These are phyloP conservation scores for Sphaeramia orbicularis DNA, from an alignment of 2,797 vertebrate species.

Conservation along the genomic window DNA sequence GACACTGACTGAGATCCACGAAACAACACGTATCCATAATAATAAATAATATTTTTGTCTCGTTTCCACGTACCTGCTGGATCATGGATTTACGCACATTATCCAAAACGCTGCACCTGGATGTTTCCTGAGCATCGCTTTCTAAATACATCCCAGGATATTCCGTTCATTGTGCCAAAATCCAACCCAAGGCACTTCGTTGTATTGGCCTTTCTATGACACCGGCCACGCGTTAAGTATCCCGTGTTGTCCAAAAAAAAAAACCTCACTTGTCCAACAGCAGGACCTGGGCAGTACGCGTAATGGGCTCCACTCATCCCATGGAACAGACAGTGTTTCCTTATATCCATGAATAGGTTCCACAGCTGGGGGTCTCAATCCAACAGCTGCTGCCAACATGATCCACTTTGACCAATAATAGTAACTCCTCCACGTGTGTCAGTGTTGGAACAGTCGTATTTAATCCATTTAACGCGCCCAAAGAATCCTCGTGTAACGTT, in stretches of 20 bases:
- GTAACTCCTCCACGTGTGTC: slow-evolving; percentile 60
- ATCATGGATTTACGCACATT: slow-evolving; percentile 29
- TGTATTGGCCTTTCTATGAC: slow-evolving; percentile 7
- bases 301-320: slow-evolving; percentile 37
- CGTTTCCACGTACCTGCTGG: slow-evolving; percentile 61
- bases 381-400: slow-evolving; percentile 27
- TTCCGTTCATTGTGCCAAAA: slow-evolving; percentile 30
- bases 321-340: slow-evolving; percentile 3
- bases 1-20: neutral
- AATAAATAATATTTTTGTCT: too few species aligned
- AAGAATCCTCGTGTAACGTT: slow-evolving; percentile 29
- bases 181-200: slow-evolving; percentile 12
- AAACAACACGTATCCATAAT: too few species aligned
- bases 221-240: slow-evolving; percentile 39
- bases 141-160: slow-evolving; percentile 52
- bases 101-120: slow-evolving; percentile 45
- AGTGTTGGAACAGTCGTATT: neutral
- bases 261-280: slow-evolving; percentile 53
- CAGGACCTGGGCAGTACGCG: slow-evolving; percentile 6
- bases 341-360: slow-evolving; percentile 28
- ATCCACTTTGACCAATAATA: slow-evolving; percentile 12
- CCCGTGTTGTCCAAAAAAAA: slow-evolving; percentile 36
- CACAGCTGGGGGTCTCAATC: slow-evolving; percentile 26
- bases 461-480: slow-evolving; percentile 48
- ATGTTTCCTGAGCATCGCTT: slow-evolving; percentile 33